These are phyloP conservation scores for Thereva unica DNA, from an alignment of 2,888 invertebrate species.

Conservation along the genomic window DNA sequence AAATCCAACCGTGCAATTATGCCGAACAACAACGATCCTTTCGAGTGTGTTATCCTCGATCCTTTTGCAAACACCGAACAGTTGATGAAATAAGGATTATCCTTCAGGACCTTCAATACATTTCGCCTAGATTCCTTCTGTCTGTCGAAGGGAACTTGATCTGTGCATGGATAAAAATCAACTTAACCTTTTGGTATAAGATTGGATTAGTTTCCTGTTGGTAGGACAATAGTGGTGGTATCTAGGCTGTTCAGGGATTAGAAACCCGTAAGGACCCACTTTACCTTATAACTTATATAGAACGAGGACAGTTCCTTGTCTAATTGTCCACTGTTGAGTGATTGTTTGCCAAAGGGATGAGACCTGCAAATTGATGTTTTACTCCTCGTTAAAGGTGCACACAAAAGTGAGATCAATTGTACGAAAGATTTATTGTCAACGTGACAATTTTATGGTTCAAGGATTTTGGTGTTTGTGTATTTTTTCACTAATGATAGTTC, in stretches of 20 bases:
- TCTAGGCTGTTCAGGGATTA: conserved; percentile 18
- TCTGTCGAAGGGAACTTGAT: too few relatives aligned
- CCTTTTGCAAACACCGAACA: too few relatives aligned
- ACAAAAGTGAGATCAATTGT: conserved; percentile 22
- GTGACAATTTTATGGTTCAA: too few relatives aligned
- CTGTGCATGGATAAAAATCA: too few relatives aligned
- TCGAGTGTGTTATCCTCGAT: too few relatives aligned
- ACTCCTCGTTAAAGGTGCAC: conserved; percentile 9
- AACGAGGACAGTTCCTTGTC: conserved; percentile 1
- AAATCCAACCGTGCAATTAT: conserved; percentile 1
- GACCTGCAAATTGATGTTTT: conserved; percentile 17
- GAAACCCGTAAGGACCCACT: conserved; percentile 4
- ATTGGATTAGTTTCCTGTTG: conserved; percentile 22
- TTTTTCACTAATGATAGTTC: too few relatives aligned
- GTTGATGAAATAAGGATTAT: too few relatives aligned
- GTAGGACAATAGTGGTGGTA: background rate
- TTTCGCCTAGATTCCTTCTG: too few relatives aligned
- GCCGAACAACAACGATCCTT: too few relatives aligned
- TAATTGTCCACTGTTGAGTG: conserved; percentile 27
- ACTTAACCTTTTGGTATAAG: background rate
- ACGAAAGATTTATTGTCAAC: background rate
- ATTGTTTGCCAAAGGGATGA: conserved; percentile 30
- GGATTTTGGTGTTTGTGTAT: too few relatives aligned
- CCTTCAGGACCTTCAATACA: too few relatives aligned
- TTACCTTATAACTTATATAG: conserved; percentile 6